These are phyloP conservation scores for Geopemphigus sp. DNA, from an alignment of 1,140 invertebrate genomes.

Conservation along the genomic window DNA sequence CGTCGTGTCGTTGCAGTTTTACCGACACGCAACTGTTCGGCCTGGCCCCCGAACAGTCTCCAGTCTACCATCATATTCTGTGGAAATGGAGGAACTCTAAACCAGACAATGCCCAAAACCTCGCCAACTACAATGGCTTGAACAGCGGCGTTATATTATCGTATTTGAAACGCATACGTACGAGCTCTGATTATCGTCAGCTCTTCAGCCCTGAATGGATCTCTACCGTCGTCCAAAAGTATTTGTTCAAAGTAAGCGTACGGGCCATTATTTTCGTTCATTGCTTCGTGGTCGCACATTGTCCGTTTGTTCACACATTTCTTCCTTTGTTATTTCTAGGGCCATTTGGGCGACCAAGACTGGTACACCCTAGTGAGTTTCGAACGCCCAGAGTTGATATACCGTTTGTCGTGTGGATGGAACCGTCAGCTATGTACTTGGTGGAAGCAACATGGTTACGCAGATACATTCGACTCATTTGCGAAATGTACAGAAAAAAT, in stretches of 20 bases:
- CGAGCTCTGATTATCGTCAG: conserved; percentile 56
- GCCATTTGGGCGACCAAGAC: conserved; percentile 85
- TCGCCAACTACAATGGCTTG: conserved; percentile 69
- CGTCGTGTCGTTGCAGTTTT: conserved; percentile 56
- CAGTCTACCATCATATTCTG: conserved; percentile 77
- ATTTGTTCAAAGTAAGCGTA: conserved; percentile 45
- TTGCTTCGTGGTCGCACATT: too few species aligned
- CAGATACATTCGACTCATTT: conserved; percentile 73
- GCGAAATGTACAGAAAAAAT: conserved; percentile 69
- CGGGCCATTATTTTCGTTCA: background rate
- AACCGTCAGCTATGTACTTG: conserved; percentile 81
- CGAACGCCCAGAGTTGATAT: conserved; percentile 73
- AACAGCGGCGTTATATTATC: conserved; percentile 80
- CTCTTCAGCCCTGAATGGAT: conserved; percentile 48
- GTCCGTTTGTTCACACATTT: background rate
- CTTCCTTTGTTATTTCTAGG: conserved; percentile 58
- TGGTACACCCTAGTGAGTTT: conserved; percentile 76
- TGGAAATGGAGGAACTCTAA: conserved; percentile 66
- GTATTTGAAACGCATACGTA: conserved; percentile 68
- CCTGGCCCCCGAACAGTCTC: conserved; percentile 73
- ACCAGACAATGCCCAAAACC: conserved; percentile 59
- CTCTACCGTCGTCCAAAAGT: conserved; percentile 42
- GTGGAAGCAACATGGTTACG: conserved; percentile 79
- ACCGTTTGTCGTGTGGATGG: conserved; percentile 76
- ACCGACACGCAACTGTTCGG: conserved; percentile 67